Evolutionary conservation across 2,113 vertebrate genomes (phyloP).

Genomic region (Monopterus albus): DNA sequence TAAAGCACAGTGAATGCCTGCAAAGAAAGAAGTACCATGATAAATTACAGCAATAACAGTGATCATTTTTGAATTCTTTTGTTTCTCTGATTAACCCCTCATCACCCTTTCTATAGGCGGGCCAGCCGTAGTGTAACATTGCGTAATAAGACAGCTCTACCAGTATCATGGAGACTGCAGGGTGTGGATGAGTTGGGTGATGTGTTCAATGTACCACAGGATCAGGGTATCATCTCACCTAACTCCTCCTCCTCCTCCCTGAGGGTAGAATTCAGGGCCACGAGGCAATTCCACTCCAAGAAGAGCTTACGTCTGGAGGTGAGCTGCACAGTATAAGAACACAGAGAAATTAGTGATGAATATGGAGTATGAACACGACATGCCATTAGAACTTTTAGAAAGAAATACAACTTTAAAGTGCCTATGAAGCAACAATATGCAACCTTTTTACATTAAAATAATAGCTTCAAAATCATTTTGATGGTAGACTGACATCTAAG

Average conservation of each 20-base stretch:
- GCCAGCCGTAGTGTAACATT: slow-evolving; percentile 79
- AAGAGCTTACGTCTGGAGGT: slow-evolving; percentile 87
- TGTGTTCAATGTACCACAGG: slow-evolving; percentile 82
- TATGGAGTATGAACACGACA: background rate
- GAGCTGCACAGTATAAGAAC: too few species aligned
- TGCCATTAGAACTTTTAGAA: too few species aligned
- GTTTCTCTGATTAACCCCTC: too few species aligned
- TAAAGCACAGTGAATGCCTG: too few species aligned
- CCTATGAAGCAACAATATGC: too few species aligned
- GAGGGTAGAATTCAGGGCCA: slow-evolving; percentile 83
- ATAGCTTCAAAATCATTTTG: too few species aligned
- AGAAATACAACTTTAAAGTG: too few species aligned
- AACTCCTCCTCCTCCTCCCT: slow-evolving; percentile 78
- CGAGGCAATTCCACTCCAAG: slow-evolving; percentile 78
- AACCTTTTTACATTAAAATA: too few species aligned
- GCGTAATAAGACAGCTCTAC: slow-evolving; percentile 82
- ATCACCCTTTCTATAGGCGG: slow-evolving; percentile 73
- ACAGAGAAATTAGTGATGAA: background rate
- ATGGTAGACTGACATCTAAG: too few species aligned
- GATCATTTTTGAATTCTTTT: background rate
- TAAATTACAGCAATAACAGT: background rate
- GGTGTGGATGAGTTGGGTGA: slow-evolving; percentile 87
- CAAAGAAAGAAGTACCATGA: background rate
- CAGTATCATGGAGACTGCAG: slow-evolving; percentile 86
- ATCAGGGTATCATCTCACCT: slow-evolving; percentile 79